phyloP scores from a whole-genome alignment of 2,797 vertebrate species.

The Coluber constrictor region DNA sequence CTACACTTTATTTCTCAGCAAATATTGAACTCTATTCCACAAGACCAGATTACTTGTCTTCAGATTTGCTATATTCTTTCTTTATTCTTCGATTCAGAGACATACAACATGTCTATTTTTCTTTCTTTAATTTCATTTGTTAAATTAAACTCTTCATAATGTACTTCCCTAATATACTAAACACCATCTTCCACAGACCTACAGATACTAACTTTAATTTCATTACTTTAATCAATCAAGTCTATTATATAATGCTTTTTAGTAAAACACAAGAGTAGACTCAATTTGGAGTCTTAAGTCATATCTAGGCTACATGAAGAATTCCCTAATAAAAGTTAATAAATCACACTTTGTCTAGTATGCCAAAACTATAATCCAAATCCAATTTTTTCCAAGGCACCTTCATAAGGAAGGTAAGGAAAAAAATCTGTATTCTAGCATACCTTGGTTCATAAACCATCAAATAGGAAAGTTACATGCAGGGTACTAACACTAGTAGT shows the following conservation, averaged over 20 bases:
- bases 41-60: background rate
- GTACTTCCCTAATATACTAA: background rate
- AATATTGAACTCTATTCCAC: background rate
- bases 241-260: background rate
- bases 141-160: background rate
- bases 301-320: background rate
- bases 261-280: background rate
- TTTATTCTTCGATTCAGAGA: background rate
- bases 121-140: background rate
- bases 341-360: background rate
- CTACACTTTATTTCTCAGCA: background rate
- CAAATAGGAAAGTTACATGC: background rate
- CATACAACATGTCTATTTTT: background rate
- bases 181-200: background rate
- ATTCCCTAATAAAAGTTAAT: background rate
- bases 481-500: background rate
- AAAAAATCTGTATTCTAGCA: background rate
- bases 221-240: background rate
- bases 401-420: background rate
- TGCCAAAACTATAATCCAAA: background rate
- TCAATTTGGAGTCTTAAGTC: background rate
- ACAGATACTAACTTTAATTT: background rate
- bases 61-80: background rate
- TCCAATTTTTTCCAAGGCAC: background rate
- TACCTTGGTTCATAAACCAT: background rate